Percentiles rank a stretch among this genome's conserved stretches.
Conservation (phyloP, 1,140 invertebrate species). For the Microplitis demolitor region DNA sequence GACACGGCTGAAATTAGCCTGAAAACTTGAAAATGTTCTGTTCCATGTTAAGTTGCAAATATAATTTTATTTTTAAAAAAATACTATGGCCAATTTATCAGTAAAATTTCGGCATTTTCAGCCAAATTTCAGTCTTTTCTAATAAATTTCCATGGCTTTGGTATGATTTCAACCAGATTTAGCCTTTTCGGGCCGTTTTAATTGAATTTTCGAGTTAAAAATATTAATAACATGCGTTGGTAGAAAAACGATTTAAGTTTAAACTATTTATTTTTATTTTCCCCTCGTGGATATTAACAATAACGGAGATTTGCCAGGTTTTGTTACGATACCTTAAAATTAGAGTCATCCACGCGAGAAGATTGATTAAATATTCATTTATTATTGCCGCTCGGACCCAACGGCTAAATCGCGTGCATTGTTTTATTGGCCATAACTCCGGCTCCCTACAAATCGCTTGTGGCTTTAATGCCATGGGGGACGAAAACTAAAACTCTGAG, state of each 20-base stretch:
- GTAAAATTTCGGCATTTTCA: no score
- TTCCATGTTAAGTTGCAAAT: no score
- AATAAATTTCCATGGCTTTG: no score
- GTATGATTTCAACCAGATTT: no score
- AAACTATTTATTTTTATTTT: background rate
- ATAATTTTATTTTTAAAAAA: no score
- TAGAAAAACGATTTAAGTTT: background rate
- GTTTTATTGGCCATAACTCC: slow-evolving; percentile 58
- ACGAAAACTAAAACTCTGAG: background rate
- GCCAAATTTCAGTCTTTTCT: no score
- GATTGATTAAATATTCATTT: slow-evolving; percentile 61
- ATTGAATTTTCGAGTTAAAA: no score
- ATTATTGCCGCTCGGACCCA: slow-evolving; percentile 32
- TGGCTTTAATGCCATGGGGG: slow-evolving; percentile 44
- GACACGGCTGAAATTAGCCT: no score
- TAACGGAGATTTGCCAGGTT: slow-evolving; percentile 25
- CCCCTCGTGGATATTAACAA: background rate
- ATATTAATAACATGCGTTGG: no score
- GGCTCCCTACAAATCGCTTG: slow-evolving; percentile 53
- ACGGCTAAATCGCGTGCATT: slow-evolving; percentile 52
- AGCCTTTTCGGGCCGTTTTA: no score
- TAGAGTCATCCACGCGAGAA: slow-evolving; percentile 55
- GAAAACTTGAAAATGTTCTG: no score
- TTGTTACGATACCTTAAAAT: slow-evolving; percentile 44
- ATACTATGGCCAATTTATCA: no score